Evolutionary conservation across 2,888 invertebrate genomes (phyloP), one percentile per base, ranked within the genome.

Genomic region (Hydraecia micacea): DNA sequence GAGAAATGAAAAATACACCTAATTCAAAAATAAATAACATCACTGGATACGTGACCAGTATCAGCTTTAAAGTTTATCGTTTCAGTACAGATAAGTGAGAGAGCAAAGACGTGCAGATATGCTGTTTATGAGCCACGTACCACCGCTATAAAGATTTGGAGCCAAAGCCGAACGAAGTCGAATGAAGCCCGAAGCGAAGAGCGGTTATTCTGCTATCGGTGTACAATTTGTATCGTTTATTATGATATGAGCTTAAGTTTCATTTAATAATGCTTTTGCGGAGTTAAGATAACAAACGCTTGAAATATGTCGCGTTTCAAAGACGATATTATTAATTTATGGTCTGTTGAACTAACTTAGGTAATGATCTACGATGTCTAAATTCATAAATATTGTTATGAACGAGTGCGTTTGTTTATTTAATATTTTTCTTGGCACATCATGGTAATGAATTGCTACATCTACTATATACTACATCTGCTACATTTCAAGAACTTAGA

Each of bases 41-140:
- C 74, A 62, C 65, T 62, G 32, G 65, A 36, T 60, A 78, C 81
- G 75, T 78, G 71, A 78, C 71, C 68, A 77, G 81, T 75, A 65
- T 84, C 75, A 73, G 81, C 81, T 84, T 71, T 78, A 68, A 78
- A 71, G 75, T 78, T 84, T 80, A 80, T 84, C 72, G 75, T 52
- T 75, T 63, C 21, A 84, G 60, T 75, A 67, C 65, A 49, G 73
- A 60, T 76, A 71, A 79, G 75, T 79, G 80, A 58, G 60, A 83
- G 70, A 75, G 80, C 70, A 72, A 77, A 81, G 70, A 62, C 85
- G 73, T 78, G 77, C 77, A 72, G 60, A 65, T 77, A 58, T 25
- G 18, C 46, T 75, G 66, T 80, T 75, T 80, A 77, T 70, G 80
- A 77, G 66, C 65, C 84, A 84, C 85, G 84, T 80, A 55, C 75